Conservation (phyloP, 2,113 vertebrate species). For the Gymnocephalus cernua region DNA sequence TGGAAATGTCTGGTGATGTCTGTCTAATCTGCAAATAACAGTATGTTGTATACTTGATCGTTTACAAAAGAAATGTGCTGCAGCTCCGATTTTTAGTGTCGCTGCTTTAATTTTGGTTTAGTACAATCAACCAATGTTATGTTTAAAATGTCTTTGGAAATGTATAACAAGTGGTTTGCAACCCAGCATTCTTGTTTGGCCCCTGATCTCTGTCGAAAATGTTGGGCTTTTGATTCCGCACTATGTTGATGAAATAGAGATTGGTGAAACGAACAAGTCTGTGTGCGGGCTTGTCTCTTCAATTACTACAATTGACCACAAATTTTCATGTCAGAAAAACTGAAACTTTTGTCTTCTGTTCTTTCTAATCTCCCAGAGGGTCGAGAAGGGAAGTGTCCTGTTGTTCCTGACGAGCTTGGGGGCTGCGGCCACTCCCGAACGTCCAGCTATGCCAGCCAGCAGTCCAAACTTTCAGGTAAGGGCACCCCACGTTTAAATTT, state of each 20-base stretch:
- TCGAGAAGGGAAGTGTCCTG: constrained; percentile 89
- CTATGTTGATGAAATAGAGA: too few relatives aligned
- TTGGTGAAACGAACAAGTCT: too few relatives aligned
- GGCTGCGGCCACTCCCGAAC: constrained; percentile 95
- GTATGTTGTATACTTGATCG: background rate
- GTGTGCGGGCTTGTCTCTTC: too few relatives aligned
- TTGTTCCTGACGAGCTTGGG: constrained; percentile 91
- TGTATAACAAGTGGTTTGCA: too few relatives aligned
- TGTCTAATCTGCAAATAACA: background rate
- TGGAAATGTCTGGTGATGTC: background rate
- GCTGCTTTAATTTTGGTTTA: background rate
- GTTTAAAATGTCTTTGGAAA: too few relatives aligned
- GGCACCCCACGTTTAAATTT: background rate
- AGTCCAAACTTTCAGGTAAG: constrained; percentile 97
- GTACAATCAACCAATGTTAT: too few relatives aligned
- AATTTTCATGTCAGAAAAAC: background rate
- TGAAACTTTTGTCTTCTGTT: too few relatives aligned
- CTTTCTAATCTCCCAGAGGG: constrained; percentile 81
- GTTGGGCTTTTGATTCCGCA: too few relatives aligned
- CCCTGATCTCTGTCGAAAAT: too few relatives aligned
- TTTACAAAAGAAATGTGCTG: background rate
- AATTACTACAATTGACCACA: background rate
- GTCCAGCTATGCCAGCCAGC: constrained; percentile 97
- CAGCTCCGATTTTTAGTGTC: background rate
- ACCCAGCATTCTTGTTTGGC: too few relatives aligned